These are phyloP conservation scores for Poecilia gillii DNA, from an alignment of 2,797 vertebrate species.

Conservation along the genomic window DNA sequence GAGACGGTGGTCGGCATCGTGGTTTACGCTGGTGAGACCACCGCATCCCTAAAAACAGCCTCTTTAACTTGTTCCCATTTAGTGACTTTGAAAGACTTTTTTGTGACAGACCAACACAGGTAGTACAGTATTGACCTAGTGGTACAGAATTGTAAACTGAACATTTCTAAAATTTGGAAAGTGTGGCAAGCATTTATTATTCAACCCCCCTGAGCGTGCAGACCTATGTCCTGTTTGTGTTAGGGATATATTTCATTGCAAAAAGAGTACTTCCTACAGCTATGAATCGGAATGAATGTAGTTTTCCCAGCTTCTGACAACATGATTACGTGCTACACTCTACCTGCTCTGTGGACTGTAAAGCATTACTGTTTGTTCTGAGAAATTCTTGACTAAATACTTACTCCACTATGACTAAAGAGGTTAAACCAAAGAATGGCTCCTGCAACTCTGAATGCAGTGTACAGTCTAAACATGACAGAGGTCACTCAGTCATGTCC, in stretches of 20 bases:
- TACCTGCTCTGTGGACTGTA: background rate
- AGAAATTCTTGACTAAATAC: background rate
- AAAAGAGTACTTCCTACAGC: background rate
- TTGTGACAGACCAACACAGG: background rate
- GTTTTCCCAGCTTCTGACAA: background rate
- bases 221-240: background rate
- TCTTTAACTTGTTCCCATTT: background rate
- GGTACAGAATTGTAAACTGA: background rate
- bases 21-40: constrained; percentile 90
- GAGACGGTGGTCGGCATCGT: constrained; percentile 92
- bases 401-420: background rate
- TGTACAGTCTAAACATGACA: constrained; percentile 5
- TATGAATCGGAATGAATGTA: background rate
- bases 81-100: background rate
- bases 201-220: background rate
- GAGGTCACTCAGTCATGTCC: background rate
- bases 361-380: background rate
- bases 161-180: background rate
- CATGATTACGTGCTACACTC: background rate
- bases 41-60: background rate
- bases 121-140: background rate
- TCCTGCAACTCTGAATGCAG: background rate
- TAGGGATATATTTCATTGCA: background rate
- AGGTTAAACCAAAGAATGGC: background rate
- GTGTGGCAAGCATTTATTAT: background rate